These are phyloP conservation scores for Macrostomum lignano DNA, from an alignment of 1,140 invertebrate genomes.

Conservation along the genomic window DNA sequence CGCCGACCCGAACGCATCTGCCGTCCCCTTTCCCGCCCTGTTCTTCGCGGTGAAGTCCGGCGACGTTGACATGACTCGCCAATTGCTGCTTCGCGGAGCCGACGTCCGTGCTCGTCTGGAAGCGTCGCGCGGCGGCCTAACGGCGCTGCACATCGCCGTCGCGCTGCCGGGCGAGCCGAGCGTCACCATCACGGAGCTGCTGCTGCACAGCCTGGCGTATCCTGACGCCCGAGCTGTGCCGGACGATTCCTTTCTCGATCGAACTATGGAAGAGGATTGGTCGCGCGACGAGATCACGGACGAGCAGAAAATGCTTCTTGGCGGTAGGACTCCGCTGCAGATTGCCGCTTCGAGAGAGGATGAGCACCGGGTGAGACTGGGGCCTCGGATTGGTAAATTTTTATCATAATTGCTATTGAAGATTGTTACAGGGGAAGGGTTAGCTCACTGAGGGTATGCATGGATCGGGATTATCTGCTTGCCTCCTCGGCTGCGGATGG, in stretches of 20 bases:
- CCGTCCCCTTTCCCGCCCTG: constrained; percentile 23
- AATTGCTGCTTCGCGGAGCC: constrained; percentile 19
- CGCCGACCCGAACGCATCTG: constrained; percentile 21
- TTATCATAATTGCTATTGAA: no score
- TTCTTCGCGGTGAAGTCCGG: constrained; percentile 25
- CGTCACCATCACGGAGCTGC: constrained; percentile 18
- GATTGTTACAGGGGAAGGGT: no score
- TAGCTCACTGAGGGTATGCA: no score
- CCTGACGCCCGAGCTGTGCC: constrained; percentile 17
- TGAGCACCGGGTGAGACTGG: constrained; percentile 15
- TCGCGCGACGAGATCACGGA: constrained; percentile 14
- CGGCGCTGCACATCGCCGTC: constrained; percentile 20
- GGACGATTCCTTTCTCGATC: constrained; percentile 20
- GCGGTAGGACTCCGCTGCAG: constrained; percentile 22
- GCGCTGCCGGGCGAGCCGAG: constrained; percentile 22
- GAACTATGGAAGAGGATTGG: constrained; percentile 20
- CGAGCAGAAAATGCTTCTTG: constrained; percentile 13
- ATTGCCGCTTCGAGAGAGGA: constrained; percentile 25
- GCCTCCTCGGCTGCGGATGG: no score
- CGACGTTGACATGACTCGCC: constrained; percentile 21
- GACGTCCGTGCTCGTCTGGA: neutral
- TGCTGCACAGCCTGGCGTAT: constrained; percentile 19
- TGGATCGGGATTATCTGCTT: no score
- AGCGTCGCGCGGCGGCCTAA: constrained; percentile 17
- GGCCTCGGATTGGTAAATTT: no score